Evolutionary conservation across 2,888 invertebrate species (phyloP), one percentile per base, ranked within the genome.

Genomic region (Lomographa bimaculata): DNA sequence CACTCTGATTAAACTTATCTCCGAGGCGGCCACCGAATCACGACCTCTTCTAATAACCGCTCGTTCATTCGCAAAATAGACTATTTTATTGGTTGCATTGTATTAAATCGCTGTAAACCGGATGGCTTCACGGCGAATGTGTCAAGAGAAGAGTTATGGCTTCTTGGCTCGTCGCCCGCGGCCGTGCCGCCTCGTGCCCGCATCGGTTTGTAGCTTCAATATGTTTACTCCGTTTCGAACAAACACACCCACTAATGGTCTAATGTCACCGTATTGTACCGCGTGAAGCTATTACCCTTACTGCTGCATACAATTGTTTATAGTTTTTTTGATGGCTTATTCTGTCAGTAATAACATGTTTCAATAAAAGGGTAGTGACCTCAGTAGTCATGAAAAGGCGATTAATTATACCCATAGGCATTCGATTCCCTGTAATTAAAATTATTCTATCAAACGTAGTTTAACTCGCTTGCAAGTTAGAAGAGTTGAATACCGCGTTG

Each of bases 1-100:
- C 78, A 62, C 83, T 79, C 82, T 87, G 84, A 87, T 89, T 86
- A 86, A 87, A 87, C 83, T 86, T 87, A 87, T 86, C 85, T 82
- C 58, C 58, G 62, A 51, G 61, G 54, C 66, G 61, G 60, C 67
- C 57, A 67, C 64, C 71, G 73, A 83, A 82, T 82, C 84, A 79
- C 75, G 71, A 77, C 70, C 67, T 70, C 55, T 52, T 49, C 71
- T 81, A 82, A 84, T 80, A 82, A 72, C 65, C 60, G 36, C 54
- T 57, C 58, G 59, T 59, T 64, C 61, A 61, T 65, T 66, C 57
- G 53, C 59, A 54, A 60, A 63, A 64, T 52, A 51, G 52, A 36
- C 47, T 40, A 55, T 50, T 64, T 71, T 66, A 64, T 66, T 50
- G 43, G 54, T 43, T 59, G 58, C 57, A 60, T 64, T 58, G 57